phyloP scores from a whole-genome alignment of 2,888 invertebrate species.

The Oasisia sp. region DNA sequence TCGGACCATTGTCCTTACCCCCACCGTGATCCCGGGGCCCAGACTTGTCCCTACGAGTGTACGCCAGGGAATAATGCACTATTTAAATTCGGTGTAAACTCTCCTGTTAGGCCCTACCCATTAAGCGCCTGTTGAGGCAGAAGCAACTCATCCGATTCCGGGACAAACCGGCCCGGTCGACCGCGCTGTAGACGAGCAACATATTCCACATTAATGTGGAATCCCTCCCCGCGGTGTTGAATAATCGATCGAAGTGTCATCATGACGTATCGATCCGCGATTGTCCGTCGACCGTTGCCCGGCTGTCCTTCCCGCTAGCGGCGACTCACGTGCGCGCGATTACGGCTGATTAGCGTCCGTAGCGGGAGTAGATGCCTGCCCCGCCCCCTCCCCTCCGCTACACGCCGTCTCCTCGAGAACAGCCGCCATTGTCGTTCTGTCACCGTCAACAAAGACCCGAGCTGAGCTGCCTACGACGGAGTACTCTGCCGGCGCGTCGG shows the following conservation, averaged over 20 bases:
- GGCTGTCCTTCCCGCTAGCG: not conserved
- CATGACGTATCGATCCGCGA: not conserved
- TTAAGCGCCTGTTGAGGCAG: not conserved
- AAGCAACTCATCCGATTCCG: not conserved
- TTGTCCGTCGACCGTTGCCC: not conserved
- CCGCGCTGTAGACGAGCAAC: not conserved
- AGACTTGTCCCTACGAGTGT: not conserved
- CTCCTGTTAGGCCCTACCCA: not conserved
- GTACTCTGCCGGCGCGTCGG: not conserved
- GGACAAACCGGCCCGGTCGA: not conserved
- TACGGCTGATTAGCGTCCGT: not conserved
- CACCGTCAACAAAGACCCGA: not conserved
- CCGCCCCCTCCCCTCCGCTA: not conserved
- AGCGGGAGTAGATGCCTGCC: not conserved
- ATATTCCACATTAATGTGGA: not conserved
- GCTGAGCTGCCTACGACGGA: not conserved
- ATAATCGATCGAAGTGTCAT: constrained; percentile 5
- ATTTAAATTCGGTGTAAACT: not conserved
- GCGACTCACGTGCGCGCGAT: not conserved
- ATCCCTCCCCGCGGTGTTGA: not conserved
- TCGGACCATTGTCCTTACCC: not conserved
- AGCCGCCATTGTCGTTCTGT: not conserved
- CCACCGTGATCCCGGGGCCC: not conserved
- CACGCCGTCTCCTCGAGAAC: not conserved
- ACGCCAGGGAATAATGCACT: not conserved